A percentile compares a stretch with the other conserved stretches of the same genome.
Conservation (phyloP, 1,140 invertebrate species). For the Plutomurus gul region DNA sequence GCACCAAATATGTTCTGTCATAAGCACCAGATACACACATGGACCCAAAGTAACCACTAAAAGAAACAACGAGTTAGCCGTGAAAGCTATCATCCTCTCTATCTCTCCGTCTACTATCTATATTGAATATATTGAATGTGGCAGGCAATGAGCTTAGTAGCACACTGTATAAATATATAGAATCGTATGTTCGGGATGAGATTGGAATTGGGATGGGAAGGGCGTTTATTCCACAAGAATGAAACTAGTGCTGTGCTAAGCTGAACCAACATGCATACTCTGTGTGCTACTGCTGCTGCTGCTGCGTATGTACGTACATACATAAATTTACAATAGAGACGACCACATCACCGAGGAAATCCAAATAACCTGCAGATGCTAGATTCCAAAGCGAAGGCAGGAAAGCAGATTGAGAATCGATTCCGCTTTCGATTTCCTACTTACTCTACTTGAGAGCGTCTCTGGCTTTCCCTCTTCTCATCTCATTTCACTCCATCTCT, state of each 20-base stretch:
- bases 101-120: too few relatives aligned
- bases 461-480: not conserved
- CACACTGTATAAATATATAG: not conserved
- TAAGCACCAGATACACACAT: too few relatives aligned
- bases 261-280: not conserved
- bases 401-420: constrained; percentile 40
- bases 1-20: too few relatives aligned
- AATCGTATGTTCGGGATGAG: too few relatives aligned
- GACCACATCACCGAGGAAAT: not conserved
- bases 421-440: constrained; percentile 30
- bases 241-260: not conserved
- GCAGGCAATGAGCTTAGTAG: not conserved
- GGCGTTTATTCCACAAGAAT: not conserved
- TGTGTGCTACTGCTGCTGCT: too few relatives aligned
- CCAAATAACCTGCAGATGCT: not conserved
- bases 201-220: not conserved
- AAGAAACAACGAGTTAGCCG: too few relatives aligned
- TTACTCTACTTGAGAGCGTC: not conserved
- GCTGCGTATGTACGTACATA: too few relatives aligned
- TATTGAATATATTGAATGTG: not conserved
- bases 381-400: not conserved
- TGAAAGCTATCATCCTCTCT: too few relatives aligned
- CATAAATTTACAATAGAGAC: too few relatives aligned
- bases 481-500: constrained; percentile 17
- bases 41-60: too few relatives aligned